phyloP scores from a whole-genome alignment of 2,888 invertebrate species.

The Nymphalis urticae region DNA sequence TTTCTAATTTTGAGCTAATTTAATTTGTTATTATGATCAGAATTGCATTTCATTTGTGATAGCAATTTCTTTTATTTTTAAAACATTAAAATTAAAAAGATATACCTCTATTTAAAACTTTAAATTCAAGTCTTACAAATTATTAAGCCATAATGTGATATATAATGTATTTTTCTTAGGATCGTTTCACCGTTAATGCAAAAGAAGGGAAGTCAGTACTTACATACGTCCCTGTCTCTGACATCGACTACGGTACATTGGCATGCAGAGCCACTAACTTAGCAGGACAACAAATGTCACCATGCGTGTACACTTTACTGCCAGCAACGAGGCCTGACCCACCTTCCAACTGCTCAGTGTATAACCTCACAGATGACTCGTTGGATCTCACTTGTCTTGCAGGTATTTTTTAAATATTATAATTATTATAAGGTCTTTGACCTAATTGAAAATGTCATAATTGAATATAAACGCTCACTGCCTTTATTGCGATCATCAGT shows the following conservation, averaged over 20 bases:
- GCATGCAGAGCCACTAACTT: slow-evolving; percentile 88
- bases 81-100: background rate
- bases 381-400: slow-evolving; percentile 86
- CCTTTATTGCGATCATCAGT: too few species aligned
- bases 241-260: slow-evolving; percentile 89
- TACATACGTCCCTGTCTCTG: slow-evolving; percentile 89
- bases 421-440: too few species aligned
- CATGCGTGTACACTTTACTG: slow-evolving; percentile 88
- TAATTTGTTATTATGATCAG: too few species aligned
- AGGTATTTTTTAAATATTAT: slow-evolving; percentile 52
- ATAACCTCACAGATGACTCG: slow-evolving; percentile 89
- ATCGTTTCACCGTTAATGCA: slow-evolving; percentile 79
- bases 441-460: too few species aligned
- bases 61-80: background rate
- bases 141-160: background rate
- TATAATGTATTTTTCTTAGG: slow-evolving; percentile 55
- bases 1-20: background rate
- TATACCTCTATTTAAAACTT: background rate
- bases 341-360: slow-evolving; percentile 88
- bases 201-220: slow-evolving; percentile 84
- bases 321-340: slow-evolving; percentile 90
- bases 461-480: too few species aligned
- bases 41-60: too few species aligned
- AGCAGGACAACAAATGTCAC: slow-evolving; percentile 86
- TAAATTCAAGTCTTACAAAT: too few species aligned